phyloP scores from a whole-genome alignment of 2,113 vertebrate species.

The Nesogale talazaci region DNA sequence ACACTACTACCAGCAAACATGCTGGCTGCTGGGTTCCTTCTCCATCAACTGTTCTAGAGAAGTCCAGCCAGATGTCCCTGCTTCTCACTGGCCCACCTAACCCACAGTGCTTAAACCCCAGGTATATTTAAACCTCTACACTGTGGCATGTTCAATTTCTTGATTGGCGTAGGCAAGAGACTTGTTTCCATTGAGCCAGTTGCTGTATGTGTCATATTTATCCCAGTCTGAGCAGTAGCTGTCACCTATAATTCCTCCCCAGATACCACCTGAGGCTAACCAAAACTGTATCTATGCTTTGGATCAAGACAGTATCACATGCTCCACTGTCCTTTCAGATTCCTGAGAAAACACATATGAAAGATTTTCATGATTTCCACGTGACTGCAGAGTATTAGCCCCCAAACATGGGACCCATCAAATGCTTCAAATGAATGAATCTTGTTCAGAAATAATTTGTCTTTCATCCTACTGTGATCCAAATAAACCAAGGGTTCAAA shows the following conservation, averaged over 20 bases:
- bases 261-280: neutral
- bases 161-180: neutral
- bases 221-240: neutral
- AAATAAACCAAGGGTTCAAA: no score
- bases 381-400: no score
- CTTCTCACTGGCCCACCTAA: neutral
- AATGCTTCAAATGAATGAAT: no score
- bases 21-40: no score
- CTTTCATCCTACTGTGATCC: no score
- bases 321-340: no score
- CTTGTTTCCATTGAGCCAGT: neutral
- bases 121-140: neutral
- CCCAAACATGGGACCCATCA: no score
- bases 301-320: no score
- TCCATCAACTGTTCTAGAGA: neutral
- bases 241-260: rapidly evolving
- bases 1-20: rapidly evolving
- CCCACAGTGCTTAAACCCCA: neutral
- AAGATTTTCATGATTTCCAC: no score
- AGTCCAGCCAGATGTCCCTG: neutral
- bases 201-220: neutral
- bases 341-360: no score
- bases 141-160: neutral
- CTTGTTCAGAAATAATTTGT: no score
- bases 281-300: neutral